Evolutionary conservation across 2,888 invertebrate genomes (phyloP).

Genomic region (Lycaena phlaeas): DNA sequence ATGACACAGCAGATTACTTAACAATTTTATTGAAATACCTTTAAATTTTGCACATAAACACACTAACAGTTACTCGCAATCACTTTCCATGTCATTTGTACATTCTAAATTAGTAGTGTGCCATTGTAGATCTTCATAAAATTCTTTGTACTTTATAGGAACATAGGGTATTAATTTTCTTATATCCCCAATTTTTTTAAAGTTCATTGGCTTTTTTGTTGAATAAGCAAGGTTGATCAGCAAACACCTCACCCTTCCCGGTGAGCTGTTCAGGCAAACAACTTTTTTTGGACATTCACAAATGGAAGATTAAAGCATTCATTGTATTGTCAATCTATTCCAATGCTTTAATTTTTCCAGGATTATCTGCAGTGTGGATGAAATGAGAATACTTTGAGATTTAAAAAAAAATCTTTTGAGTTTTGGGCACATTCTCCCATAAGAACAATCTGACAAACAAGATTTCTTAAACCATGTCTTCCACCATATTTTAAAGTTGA

Average conservation of each 20-base stretch:
- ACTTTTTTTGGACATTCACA: neutral
- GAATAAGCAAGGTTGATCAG: neutral
- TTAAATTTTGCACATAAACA: conserved; percentile 2
- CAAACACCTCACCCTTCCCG: no score
- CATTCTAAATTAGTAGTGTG: neutral
- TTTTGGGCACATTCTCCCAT: neutral
- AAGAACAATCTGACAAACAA: neutral
- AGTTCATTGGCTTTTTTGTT: conserved; percentile 1
- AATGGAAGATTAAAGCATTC: conserved; percentile 1
- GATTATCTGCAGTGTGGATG: neutral
- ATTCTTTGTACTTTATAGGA: neutral
- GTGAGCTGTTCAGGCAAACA: conserved; percentile 1
- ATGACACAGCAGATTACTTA: conserved; percentile 1
- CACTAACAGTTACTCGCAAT: conserved; percentile 1
- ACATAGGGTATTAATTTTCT: conserved; percentile 1
- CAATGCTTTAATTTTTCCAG: neutral
- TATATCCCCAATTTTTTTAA: neutral
- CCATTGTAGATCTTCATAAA: conserved; percentile 2
- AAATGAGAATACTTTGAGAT: neutral
- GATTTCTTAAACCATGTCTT: conserved; percentile 1
- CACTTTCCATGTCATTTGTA: conserved; percentile 1
- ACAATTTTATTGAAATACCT: neutral
- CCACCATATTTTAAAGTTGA: conserved; percentile 1
- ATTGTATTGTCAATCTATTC: conserved; percentile 1
- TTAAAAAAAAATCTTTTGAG: neutral